Evolutionary conservation across 2,797 vertebrate genomes (phyloP), one percentile per base, ranked within the genome.

Genomic region (Poeciliopsis turneri): DNA sequence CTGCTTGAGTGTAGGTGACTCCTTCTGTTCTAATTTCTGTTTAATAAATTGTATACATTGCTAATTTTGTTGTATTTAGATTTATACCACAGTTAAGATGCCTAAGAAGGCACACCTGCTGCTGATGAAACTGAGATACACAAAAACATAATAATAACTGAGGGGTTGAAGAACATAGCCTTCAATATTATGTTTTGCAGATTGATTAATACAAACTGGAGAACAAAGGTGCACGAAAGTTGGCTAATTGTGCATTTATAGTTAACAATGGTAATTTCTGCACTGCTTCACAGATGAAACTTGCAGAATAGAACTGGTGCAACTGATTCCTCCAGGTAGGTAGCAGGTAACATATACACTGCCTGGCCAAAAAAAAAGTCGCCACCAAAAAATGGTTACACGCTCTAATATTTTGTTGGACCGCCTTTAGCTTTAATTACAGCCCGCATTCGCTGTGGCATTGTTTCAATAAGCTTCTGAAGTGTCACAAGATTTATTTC

Each of bases 301-400:
- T 5, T 93, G 94, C 9, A 95, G 91, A 78, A 90, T 97, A 88
- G 93, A 96, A 78, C 93, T 97, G 90, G 92, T 95, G 88, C 95
- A 97, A 77, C 84, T 96, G 81, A 86, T 87, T 47, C 89, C 94
- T 84, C 95, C 96, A 94, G 94, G 96, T 97, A 94, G 80, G 43
- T 36, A n/a, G 13, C 39, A 23, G 20, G 20, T 51, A 49, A 49
- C 47, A 49, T 49, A 7, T 49, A 49, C 30, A 30, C 30, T 30
- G 30, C 1, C 30, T 30, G 30, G 30, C 30, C 30, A 30, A 30
- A 30, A 30, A 30, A 30, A 30, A 30, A 30, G 30, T 30, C 30
- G 30, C 30, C 30, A 30, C 30, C 30, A 30, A 30, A 30, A 30
- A 30, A 30, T 30, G 30, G 30, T 1, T 1, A 30, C 30, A 30